Percentiles rank a stretch among this genome's conserved stretches.
These are phyloP conservation scores for Ctenodactylus gundi DNA, from an alignment of 2,113 vertebrate genomes.

Conservation along the genomic window DNA sequence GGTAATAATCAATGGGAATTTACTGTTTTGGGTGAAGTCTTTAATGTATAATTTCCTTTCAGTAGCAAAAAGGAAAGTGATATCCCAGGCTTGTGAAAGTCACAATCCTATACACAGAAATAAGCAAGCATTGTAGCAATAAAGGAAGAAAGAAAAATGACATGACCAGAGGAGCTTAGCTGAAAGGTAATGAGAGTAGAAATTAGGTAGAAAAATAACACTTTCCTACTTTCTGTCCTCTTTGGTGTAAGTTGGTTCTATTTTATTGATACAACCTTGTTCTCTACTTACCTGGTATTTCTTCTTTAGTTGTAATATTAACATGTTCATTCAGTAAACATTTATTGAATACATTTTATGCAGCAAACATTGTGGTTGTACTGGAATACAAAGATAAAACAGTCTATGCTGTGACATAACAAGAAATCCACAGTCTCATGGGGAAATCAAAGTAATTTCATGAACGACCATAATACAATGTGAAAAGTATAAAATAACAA, in stretches of 20 bases:
- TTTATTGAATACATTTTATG: background rate
- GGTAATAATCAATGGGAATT: background rate
- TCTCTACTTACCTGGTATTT: constrained; percentile 15
- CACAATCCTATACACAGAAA: background rate
- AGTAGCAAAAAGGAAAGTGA: background rate
- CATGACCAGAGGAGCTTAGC: background rate
- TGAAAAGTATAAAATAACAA: background rate
- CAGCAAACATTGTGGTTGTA: background rate
- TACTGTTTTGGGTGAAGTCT: background rate
- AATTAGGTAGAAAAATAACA: background rate
- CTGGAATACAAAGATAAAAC: background rate
- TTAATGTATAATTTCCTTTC: background rate
- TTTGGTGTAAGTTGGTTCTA: background rate
- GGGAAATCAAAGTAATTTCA: background rate
- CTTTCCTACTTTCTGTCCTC: background rate
- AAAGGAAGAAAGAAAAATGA: background rate
- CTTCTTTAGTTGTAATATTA: background rate
- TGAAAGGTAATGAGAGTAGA: background rate
- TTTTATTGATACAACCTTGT: background rate
- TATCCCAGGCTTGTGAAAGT: background rate
- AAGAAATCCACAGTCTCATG: background rate
- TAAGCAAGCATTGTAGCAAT: background rate
- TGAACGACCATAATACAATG: background rate
- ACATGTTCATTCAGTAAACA: background rate
- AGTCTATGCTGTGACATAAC: background rate